Evolutionary conservation across 2,113 vertebrate species (phyloP).

Genomic region (Oenanthe melanoleuca): DNA sequence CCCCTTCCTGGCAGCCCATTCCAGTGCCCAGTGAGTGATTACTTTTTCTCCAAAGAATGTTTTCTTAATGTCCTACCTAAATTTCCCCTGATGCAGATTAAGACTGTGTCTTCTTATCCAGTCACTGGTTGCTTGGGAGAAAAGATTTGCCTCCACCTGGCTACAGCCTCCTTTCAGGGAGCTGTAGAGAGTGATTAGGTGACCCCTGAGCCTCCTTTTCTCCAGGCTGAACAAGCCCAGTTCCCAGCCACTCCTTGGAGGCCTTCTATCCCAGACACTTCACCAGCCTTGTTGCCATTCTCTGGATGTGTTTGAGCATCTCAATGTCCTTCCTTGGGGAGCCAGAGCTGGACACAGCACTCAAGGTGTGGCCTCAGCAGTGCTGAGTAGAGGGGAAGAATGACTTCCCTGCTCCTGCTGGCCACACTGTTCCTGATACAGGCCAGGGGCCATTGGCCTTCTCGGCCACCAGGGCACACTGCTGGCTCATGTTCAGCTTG

Average conservation of each 20-base stretch:
- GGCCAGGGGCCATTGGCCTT: background rate
- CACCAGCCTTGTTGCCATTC: background rate
- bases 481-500: background rate
- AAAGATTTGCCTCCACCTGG: background rate
- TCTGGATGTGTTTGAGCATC: fast-evolving
- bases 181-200: background rate
- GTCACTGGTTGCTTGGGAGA: too few species aligned
- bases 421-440: background rate
- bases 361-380: background rate
- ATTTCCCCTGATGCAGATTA: background rate
- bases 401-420: background rate
- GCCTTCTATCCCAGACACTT: background rate
- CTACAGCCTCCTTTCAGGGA: background rate
- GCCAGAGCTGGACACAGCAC: background rate
- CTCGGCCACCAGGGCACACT: background rate
- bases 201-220: background rate
- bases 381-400: fast-evolving
- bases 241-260: background rate
- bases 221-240: background rate
- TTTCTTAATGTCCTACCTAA: background rate
- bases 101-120: background rate
- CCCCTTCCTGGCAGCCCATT: background rate
- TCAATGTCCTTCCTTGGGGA: fast-evolving
- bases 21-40: background rate
- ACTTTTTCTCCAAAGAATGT: background rate